Conservation (phyloP, 2,888 invertebrate species). For the Nemurella pictetii region DNA sequence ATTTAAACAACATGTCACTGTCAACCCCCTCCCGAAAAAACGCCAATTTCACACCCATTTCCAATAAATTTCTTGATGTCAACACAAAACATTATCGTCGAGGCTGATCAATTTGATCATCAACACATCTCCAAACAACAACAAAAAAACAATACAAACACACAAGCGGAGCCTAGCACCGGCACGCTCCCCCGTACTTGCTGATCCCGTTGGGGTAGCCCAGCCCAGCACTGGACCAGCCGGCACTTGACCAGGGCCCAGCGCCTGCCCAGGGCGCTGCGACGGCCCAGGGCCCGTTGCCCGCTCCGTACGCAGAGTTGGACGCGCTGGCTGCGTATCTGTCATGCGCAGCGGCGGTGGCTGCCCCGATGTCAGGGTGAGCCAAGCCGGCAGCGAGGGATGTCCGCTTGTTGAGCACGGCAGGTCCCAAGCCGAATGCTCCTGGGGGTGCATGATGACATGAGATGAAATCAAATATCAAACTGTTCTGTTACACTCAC, state of each 20-base stretch:
- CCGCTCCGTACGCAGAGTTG: neutral
- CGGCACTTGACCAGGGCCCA: neutral
- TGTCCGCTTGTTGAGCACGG: neutral
- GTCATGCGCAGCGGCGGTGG: constrained; percentile 8
- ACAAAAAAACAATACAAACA: no score
- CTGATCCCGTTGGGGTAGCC: neutral
- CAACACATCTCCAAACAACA: no score
- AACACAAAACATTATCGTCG: no score
- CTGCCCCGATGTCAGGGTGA: neutral
- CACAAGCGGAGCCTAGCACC: neutral
- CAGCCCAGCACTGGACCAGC: neutral
- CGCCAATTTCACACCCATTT: no score
- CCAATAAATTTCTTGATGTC: no score
- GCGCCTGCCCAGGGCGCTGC: neutral
- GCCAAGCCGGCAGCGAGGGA: constrained; percentile 2
- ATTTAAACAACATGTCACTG: no score
- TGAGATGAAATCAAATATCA: no score
- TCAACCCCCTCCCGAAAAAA: no score
- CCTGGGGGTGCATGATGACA: no score
- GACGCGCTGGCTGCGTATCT: neutral
- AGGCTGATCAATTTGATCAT: no score
- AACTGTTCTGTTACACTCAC: no score
- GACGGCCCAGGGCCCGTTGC: neutral
- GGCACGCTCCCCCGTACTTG: neutral
- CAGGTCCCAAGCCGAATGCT: neutral